phyloP scores from a whole-genome alignment of 2,888 invertebrate species.

The Scelioninae gen. 1 region DNA sequence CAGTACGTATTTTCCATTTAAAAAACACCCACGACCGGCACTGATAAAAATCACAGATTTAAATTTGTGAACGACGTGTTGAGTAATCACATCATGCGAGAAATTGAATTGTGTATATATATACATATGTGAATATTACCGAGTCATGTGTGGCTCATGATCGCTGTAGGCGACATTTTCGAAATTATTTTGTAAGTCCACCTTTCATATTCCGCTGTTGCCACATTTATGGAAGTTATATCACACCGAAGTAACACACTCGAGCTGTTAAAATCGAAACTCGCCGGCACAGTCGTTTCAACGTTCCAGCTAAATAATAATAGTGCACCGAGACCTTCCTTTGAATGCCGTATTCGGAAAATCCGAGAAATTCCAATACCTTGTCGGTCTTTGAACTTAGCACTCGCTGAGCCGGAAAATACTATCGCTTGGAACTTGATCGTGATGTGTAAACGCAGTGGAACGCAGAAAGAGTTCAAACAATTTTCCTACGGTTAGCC shows the following conservation, averaged over 20 bases:
- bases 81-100: slow-evolving; percentile 29
- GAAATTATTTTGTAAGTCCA: slow-evolving; percentile 54
- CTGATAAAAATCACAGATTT: slow-evolving; percentile 35
- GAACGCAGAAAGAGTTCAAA: slow-evolving; percentile 21
- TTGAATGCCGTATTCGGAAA: slow-evolving; percentile 31
- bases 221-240: slow-evolving; percentile 15
- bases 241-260: neutral
- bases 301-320: slow-evolving; percentile 11
- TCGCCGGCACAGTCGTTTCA: neutral
- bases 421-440: slow-evolving; percentile 61
- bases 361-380: slow-evolving; percentile 42
- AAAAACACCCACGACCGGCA: slow-evolving; percentile 37
- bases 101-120: slow-evolving; percentile 26
- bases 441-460: slow-evolving; percentile 44
- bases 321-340: neutral
- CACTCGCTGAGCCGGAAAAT: slow-evolving; percentile 66
- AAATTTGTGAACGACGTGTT: slow-evolving; percentile 29
- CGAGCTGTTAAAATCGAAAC: neutral
- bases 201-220: slow-evolving; percentile 31
- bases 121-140: slow-evolving; percentile 1
- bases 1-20: neutral
- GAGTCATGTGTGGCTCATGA: slow-evolving; percentile 30
- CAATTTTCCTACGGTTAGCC: slow-evolving; percentile 47
- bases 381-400: slow-evolving; percentile 58
- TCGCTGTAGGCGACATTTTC: slow-evolving; percentile 53